Evolutionary conservation across 2,797 vertebrate species (phyloP).

Genomic region (Smutsia temminckii): DNA sequence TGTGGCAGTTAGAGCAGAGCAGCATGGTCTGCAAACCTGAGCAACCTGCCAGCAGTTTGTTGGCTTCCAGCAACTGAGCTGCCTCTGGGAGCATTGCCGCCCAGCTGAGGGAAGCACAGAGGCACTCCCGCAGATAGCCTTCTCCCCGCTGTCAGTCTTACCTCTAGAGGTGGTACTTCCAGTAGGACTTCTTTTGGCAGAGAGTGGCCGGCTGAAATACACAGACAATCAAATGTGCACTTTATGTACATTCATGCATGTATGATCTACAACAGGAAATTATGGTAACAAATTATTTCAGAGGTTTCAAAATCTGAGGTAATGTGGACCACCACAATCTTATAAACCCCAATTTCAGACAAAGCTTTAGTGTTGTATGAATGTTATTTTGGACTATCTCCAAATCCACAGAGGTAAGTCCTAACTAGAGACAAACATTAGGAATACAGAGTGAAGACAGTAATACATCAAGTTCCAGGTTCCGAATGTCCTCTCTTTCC

Average conservation of each 20-base stretch:
- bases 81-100: background rate
- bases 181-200: conserved; percentile 94
- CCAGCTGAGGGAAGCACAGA: too few relatives aligned
- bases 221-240: background rate
- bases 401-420: background rate
- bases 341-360: background rate
- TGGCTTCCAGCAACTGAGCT: accelerated
- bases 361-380: background rate
- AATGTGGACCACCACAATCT: background rate
- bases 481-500: background rate
- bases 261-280: background rate
- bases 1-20: background rate
- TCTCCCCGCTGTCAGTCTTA: conserved; percentile 80
- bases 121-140: accelerated
- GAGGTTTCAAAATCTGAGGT: background rate
- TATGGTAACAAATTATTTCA: background rate
- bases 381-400: background rate
- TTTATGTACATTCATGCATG: background rate
- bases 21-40: too few relatives aligned
- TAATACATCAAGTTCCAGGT: background rate
- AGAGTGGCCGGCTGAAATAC: conserved; percentile 91
- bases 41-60: background rate
- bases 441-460: background rate
- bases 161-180: conserved; percentile 94
- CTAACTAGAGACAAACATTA: background rate